phyloP scores from a whole-genome alignment of 1,140 invertebrate species.

The Calycopis cecrops region DNA sequence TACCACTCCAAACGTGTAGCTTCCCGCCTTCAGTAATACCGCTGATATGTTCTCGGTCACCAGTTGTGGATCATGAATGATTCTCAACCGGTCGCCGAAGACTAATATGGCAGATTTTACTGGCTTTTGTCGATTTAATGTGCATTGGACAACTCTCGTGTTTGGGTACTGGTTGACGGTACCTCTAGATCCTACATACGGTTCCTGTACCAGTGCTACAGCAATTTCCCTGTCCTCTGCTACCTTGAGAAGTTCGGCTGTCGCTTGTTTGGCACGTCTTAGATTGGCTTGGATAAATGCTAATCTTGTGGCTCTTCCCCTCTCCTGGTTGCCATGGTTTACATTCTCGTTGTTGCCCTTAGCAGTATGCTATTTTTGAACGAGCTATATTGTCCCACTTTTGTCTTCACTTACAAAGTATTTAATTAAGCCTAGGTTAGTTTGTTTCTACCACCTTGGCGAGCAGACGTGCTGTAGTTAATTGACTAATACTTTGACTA shows the following conservation, averaged over 20 bases:
- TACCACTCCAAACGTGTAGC: conserved; percentile 4
- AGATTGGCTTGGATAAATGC: conserved; percentile 33
- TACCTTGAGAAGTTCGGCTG: conserved; percentile 22
- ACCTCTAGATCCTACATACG: conserved; percentile 29
- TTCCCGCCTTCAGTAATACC: conserved; percentile 9
- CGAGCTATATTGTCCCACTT: too few species aligned
- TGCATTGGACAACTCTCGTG: conserved; percentile 29
- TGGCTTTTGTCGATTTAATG: too few species aligned
- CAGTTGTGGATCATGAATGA: conserved; percentile 30
- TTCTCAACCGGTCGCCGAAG: too few species aligned
- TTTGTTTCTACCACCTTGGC: too few species aligned
- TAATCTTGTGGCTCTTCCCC: conserved; percentile 1
- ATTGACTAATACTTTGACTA: too few species aligned
- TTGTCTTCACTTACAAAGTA: too few species aligned
- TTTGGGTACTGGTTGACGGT: conserved; percentile 21
- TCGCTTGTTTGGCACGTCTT: conserved; percentile 25
- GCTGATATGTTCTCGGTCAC: conserved; percentile 28
- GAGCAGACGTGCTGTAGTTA: too few species aligned
- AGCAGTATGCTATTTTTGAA: not conserved
- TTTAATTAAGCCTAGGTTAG: too few species aligned
- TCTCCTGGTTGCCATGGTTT: not conserved
- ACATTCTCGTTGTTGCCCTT: not conserved
- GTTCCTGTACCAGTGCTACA: too few species aligned
- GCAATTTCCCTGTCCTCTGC: conserved; percentile 3
- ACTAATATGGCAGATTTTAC: too few species aligned